A percentile compares a stretch with the other conserved stretches of the same genome.
phyloP scores from a whole-genome alignment of 1,140 invertebrate genomes.

The Drosophila nikananu region DNA sequence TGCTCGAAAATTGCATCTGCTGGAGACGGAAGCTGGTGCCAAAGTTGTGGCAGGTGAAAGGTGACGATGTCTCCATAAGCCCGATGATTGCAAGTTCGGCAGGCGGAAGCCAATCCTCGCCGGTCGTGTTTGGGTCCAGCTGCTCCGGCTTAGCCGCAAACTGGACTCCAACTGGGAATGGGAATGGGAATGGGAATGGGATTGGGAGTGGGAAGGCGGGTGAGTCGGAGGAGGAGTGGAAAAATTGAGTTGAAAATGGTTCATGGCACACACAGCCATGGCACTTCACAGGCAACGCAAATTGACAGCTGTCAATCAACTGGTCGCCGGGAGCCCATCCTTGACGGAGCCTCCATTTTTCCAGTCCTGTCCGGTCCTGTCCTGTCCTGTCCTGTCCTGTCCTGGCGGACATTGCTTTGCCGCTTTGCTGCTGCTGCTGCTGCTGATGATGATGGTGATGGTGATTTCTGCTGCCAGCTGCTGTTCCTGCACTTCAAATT shows the following conservation, averaged over 20 bases:
- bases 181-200: neutral
- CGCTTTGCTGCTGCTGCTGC: neutral
- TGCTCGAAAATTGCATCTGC: conserved; percentile 24
- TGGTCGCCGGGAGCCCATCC: conserved; percentile 23
- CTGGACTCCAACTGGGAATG: conserved; percentile 15
- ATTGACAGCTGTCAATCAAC: conserved; percentile 80
- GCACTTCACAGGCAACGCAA: conserved; percentile 54
- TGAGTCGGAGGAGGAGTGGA: neutral
- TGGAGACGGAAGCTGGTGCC: conserved; percentile 1
- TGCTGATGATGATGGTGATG: neutral
- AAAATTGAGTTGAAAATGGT: conserved; percentile 60
- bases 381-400: neutral
- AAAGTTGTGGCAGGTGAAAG: neutral
- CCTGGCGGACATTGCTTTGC: conserved; percentile 15
- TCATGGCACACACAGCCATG: conserved; percentile 17
- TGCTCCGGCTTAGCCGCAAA: conserved; percentile 37
- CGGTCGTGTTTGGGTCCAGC: conserved; percentile 33
- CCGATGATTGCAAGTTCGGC: conserved; percentile 15
- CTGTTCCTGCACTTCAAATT: conserved; percentile 67
- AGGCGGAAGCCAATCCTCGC: conserved; percentile 12
- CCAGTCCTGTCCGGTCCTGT: neutral
- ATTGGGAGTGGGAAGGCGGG: neutral
- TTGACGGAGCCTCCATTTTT: neutral
- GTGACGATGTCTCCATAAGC: conserved; percentile 3
- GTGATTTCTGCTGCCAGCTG: conserved; percentile 13